phyloP scores from a whole-genome alignment of 2,113 vertebrate genomes.

The Oryzias melastigma region DNA sequence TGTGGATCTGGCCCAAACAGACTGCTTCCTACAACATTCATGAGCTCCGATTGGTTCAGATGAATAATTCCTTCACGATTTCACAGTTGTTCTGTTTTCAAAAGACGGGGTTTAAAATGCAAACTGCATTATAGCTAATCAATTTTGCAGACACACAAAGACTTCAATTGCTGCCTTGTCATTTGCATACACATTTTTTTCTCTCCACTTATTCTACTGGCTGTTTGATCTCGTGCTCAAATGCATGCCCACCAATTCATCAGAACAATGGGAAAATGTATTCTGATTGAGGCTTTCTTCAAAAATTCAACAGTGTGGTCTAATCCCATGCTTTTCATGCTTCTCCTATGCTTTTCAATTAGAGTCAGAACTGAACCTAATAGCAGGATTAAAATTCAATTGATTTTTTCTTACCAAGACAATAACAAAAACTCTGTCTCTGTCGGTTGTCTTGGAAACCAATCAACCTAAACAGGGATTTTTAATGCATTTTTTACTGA shows the following conservation, averaged over 20 bases:
- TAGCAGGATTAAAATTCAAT: conserved; percentile 47
- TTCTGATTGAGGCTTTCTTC: too few relatives aligned
- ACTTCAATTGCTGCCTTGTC: too few relatives aligned
- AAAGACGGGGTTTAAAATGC: neutral
- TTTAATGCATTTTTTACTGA: conserved; percentile 35
- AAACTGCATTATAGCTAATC: neutral
- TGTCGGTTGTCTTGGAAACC: conserved; percentile 57
- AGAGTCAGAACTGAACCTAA: conserved; percentile 28
- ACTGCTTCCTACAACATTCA: neutral
- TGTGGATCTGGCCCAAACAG: too few relatives aligned
- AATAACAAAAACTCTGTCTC: conserved; percentile 31
- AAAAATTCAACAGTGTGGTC: too few relatives aligned
- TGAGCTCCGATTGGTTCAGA: neutral
- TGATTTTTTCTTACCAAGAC: conserved; percentile 38
- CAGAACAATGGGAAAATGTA: too few relatives aligned
- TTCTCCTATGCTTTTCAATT: conserved; percentile 35
- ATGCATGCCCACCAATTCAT: too few relatives aligned
- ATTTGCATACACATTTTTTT: too few relatives aligned
- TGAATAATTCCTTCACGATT: too few relatives aligned
- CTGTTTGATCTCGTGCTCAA: too few relatives aligned
- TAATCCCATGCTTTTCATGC: too few relatives aligned
- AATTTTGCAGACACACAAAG: too few relatives aligned
- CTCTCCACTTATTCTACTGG: too few relatives aligned
- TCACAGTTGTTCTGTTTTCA: neutral
- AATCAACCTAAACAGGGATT: conserved; percentile 46